Conservation (phyloP, 1,140 invertebrate species). For the Anoplophora glabripennis region DNA sequence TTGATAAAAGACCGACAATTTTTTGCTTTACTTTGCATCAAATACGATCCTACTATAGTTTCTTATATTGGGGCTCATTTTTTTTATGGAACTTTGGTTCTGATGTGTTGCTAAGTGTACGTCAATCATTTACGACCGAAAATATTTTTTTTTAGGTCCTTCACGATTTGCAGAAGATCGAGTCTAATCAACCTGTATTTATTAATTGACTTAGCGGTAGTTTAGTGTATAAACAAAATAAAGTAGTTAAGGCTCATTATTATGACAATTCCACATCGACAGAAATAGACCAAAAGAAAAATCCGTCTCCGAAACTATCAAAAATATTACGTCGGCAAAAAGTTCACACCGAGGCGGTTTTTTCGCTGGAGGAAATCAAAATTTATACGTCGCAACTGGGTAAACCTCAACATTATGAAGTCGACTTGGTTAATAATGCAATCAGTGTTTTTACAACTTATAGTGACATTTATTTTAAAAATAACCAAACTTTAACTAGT, state of each 20-base stretch:
- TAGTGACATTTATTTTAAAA: slow-evolving; percentile 40
- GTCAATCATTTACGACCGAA: too few relatives aligned
- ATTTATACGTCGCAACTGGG: background rate
- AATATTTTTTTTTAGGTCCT: slow-evolving; percentile 50
- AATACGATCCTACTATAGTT: too few relatives aligned
- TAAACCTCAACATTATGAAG: slow-evolving; percentile 8
- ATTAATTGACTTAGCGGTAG: slow-evolving; percentile 29
- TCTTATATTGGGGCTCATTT: too few relatives aligned
- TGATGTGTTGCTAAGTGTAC: too few relatives aligned
- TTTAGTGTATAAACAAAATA: slow-evolving; percentile 19
- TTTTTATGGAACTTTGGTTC: too few relatives aligned
- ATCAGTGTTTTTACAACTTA: slow-evolving; percentile 26
- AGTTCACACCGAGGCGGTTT: slow-evolving; percentile 16
- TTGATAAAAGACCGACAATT: too few relatives aligned
- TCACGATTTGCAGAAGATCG: slow-evolving; percentile 52
- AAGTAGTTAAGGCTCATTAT: slow-evolving; percentile 8
- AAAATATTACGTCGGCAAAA: slow-evolving; percentile 21
- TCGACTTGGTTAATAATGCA: slow-evolving; percentile 16
- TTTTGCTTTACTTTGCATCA: too few relatives aligned
- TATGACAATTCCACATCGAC: slow-evolving; percentile 2
- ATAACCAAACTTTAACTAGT: slow-evolving; percentile 30
- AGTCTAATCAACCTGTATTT: slow-evolving; percentile 22
- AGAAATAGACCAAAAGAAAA: slow-evolving; percentile 3
- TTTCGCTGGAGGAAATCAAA: slow-evolving; percentile 11
- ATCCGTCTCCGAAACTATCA: slow-evolving; percentile 11